These are phyloP conservation scores for Stramonita haemastoma DNA, from an alignment of 2,888 invertebrate species.

Conservation along the genomic window DNA sequence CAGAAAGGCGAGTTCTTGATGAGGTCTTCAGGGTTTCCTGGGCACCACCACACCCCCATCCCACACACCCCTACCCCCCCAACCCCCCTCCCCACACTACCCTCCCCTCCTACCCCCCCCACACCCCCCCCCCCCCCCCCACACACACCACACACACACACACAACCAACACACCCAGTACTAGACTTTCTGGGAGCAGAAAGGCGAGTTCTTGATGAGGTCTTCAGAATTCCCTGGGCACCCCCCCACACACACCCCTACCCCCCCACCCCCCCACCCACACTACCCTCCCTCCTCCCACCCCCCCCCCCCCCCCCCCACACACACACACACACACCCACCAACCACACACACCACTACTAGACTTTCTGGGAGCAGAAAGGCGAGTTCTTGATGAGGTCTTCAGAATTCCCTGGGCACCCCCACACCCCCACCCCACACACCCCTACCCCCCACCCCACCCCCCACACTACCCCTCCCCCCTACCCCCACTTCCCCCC, in stretches of 20 bases:
- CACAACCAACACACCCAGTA: background rate
- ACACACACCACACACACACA: background rate
- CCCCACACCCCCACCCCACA: background rate
- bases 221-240: background rate
- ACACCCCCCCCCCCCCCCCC: too few species aligned
- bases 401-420: background rate
- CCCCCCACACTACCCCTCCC: background rate
- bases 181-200: constrained; percentile 25
- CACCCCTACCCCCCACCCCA: background rate
- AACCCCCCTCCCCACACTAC: too few species aligned
- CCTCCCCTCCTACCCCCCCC: too few species aligned
- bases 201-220: constrained; percentile 6
- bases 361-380: constrained; percentile 25
- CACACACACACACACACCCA: background rate
- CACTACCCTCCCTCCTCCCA: background rate
- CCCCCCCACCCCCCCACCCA: background rate
- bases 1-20: too few species aligned
- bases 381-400: background rate
- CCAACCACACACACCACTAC: background rate
- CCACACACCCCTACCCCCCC: too few species aligned
- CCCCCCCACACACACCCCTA: background rate
- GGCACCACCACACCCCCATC: too few species aligned
- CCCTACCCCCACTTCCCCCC: background rate
- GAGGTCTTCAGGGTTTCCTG: too few species aligned
- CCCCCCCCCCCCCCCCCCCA: background rate